Base-by-base conservation (phyloP, 1,140 invertebrate species). In the Dendroctonus ponderosae region DNA sequence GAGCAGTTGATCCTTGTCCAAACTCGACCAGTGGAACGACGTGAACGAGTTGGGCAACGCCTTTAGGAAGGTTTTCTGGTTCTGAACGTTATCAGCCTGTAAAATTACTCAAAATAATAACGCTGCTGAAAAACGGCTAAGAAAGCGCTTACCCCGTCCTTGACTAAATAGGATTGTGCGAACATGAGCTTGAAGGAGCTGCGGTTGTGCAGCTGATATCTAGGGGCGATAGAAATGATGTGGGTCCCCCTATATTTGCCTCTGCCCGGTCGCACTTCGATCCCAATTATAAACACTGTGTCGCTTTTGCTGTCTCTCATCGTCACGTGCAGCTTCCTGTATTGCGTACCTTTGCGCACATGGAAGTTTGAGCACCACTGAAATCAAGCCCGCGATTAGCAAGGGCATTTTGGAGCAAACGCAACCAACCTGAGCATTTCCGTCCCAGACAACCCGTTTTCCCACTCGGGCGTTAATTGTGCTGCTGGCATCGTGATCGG, bases 21-120 rank as follows among this genome's bases (percentile, higher is more conserved):
- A 83, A 67, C 93, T 85, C 41, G 94, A 90, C 96, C 96, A 98
- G 81, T 98, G 95, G 80, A 94, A 99, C 9, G 96, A 89, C 78
- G 98, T 87, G 76, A 90, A 91, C 77, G 91, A 96, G 66, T 91
- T 89, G 4, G 94, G 87, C 66, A 94, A 87, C 1, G 93, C 90
- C 66, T 85, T 86, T 75, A 94, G 81, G 79, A 90, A 86, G 44
- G 88, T 67, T 62, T 69, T 72, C 44, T 71, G 52, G 11, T 60
- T 61, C 11, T 62, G 39, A 26, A 26, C 39, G 6, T 43, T 44
- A 15, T 63, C 51, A 15, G 3, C 14, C 61, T 63, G 38, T 37
- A 63, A 63, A 37, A 61, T 26, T 26, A 26, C 26, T 26, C 3
- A 6, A 26, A 51, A 51, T 6, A 15, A 51, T n/a, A n/a, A 8